Evolutionary conservation across 23 tunicate genomes (phyloP).

Genomic region (Phallusia fumigata): DNA sequence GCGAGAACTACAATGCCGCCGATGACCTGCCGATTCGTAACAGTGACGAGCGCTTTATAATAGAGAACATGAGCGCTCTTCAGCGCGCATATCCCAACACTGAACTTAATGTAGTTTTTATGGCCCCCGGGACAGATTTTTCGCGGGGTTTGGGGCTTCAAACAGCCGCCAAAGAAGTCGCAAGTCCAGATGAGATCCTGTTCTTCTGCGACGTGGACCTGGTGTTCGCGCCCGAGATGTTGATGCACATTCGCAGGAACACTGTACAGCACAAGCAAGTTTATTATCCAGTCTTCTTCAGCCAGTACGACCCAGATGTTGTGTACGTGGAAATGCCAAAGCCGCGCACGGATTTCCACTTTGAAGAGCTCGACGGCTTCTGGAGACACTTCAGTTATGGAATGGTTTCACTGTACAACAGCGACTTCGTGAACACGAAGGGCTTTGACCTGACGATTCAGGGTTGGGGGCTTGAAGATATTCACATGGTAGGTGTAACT

Average conservation of each 20-base stretch:
- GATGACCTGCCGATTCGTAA: background rate
- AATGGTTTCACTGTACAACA: conserved; percentile 85
- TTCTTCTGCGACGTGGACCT: conserved; percentile 95
- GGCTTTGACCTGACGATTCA: conserved; percentile 66
- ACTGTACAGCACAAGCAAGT: conserved; percentile 64
- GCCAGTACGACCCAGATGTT: conserved; percentile 87
- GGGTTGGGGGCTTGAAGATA: conserved; percentile 97
- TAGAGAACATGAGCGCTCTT: conserved; percentile 30
- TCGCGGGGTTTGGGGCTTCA: conserved; percentile 85
- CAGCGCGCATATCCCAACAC: conserved; percentile 29
- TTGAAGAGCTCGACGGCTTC: conserved; percentile 76
- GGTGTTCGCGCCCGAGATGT: conserved; percentile 60
- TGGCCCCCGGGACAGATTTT: conserved; percentile 50
- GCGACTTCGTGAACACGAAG: conserved; percentile 59
- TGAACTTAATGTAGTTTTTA: conserved; percentile 7
- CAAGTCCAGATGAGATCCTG: conserved; percentile 45
- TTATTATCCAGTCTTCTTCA: conserved; percentile 88
- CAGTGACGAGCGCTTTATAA: conserved; percentile 29
- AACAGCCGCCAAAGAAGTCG: conserved; percentile 36
- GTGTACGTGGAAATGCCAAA: conserved; percentile 38
- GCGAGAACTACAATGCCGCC: background rate
- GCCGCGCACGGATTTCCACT: conserved; percentile 36
- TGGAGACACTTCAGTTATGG: conserved; percentile 94
- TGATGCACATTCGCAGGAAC: conserved; percentile 69
- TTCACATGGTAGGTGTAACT: conserved; percentile 73